Conservation (phyloP, 1,140 invertebrate species). For the Drosophila cardini region DNA sequence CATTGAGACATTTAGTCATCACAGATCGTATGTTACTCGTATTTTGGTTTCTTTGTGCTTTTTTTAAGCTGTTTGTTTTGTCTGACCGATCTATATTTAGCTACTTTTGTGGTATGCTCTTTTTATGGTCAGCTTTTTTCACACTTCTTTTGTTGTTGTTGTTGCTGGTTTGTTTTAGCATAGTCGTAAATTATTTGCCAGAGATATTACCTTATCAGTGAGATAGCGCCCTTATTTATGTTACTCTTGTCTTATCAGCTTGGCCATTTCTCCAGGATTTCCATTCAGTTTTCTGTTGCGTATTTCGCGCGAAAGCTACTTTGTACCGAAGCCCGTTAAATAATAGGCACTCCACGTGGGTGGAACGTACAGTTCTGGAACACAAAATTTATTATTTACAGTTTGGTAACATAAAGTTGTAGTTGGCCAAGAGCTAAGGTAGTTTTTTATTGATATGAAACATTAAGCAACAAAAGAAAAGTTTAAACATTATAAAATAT, state of each 20-base stretch:
- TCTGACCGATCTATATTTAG: slow-evolving; percentile 54
- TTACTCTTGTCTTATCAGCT: slow-evolving; percentile 50
- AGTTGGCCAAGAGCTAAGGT: no score
- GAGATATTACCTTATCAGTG: slow-evolving; percentile 39
- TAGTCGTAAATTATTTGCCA: slow-evolving; percentile 31
- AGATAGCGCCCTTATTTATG: slow-evolving; percentile 42
- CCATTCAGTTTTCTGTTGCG: slow-evolving; percentile 54
- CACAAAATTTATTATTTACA: no score
- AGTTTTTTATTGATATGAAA: no score
- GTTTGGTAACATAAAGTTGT: no score
- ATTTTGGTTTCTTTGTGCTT: not conserved
- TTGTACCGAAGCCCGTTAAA: slow-evolving; percentile 27
- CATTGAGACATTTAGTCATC: slow-evolving; percentile 58
- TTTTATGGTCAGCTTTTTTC: slow-evolving; percentile 16
- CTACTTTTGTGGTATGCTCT: not conserved
- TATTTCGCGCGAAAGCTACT: slow-evolving; percentile 34
- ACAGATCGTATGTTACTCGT: slow-evolving; percentile 41
- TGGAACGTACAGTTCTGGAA: slow-evolving; percentile 15
- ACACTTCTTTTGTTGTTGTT: slow-evolving; percentile 18
- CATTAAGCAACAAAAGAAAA: no score
- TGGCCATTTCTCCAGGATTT: slow-evolving; percentile 39
- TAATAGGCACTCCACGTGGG: slow-evolving; percentile 26
- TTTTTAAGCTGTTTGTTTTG: slow-evolving; percentile 11
- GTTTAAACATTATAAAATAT: no score
- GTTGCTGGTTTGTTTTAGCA: slow-evolving; percentile 23